Base-by-base conservation (phyloP, 2,113 vertebrate species). In the Ivindomyrus marchei region DNA sequence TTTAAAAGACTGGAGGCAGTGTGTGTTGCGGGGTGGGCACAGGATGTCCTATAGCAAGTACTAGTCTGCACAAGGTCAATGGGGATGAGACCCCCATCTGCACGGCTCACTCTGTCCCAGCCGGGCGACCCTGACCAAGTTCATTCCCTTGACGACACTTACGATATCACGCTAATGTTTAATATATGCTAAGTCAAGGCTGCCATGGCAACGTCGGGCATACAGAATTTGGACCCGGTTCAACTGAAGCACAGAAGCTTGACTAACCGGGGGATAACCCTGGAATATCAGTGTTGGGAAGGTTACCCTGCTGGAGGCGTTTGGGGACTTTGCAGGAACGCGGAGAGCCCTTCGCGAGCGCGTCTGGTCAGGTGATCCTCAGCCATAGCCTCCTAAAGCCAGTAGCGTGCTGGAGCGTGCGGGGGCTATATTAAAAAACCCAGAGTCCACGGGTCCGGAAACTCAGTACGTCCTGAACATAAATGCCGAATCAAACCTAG, bases 181-280 rank as follows among this genome's bases (percentile, higher is more conserved):
- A 95, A 96, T 95, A 91, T 95, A 96, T 96, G 95, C 95, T 95
- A 95, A 96, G 93, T 95, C 94, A 91, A 93, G 93, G 95, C 95
- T 96, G 94, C 95, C 95, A 96, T 96, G 95, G 95, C 93, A 96
- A 96, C 95, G 91, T 53, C 31, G 89, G 2, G 66, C 89, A 91
- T 91, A 92, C 93, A 94, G 93, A 93, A 94, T 94, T 94, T 93
- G 93, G 94, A 94, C 92, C 92, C 89, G 87, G 93, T 95, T 95
- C 92, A 94, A 93, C 89, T 88, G 42, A 92, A 88, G 91, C 88
- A 88, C 84, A 90, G 36, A 42, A 85, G 62, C 86, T 92, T 92
- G 92, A 93, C 91, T 80, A 91, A 87, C 70, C 90, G 47, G 88
- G 93, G 91, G 80, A 91, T 93, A 94, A 94, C 92, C 91, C 92